These are phyloP conservation scores for Drusus annulatus DNA, from an alignment of 1,140 invertebrate genomes.

Conservation along the genomic window DNA sequence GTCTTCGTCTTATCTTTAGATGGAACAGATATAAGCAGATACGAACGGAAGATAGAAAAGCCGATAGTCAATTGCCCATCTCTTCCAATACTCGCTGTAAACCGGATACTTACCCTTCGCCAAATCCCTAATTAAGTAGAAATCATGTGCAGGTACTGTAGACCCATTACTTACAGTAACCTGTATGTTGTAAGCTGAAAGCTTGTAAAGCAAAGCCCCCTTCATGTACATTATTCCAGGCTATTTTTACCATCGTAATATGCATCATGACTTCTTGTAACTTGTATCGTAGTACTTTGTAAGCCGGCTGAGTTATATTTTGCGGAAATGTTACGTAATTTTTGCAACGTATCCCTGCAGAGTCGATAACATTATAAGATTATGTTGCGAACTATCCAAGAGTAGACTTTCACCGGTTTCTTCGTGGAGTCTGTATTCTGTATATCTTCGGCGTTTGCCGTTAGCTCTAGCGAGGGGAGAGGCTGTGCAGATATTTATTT, in stretches of 20 bases:
- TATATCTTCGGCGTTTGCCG: slow-evolving; percentile 1
- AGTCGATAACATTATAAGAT: slow-evolving; percentile 7
- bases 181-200: neutral
- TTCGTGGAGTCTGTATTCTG: neutral
- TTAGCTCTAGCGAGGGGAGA: neutral
- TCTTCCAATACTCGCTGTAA: neutral
- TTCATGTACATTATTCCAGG: too few species aligned
- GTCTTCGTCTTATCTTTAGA: too few species aligned
- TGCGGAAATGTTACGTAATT: slow-evolving; percentile 11
- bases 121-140: slow-evolving; percentile 17
- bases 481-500: neutral
- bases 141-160: neutral
- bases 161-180: slow-evolving; percentile 17
- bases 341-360: slow-evolving; percentile 19
- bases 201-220: slow-evolving; percentile 4
- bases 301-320: neutral
- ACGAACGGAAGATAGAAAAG: too few species aligned
- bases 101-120: slow-evolving; percentile 9
- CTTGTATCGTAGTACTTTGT: neutral
- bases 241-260: too few species aligned
- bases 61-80: too few species aligned
- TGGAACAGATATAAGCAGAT: too few species aligned
- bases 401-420: slow-evolving; percentile 19
- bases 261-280: neutral
- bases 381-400: neutral